phyloP scores from a whole-genome alignment of 2,797 vertebrate genomes.

The Champsocephalus esox region DNA sequence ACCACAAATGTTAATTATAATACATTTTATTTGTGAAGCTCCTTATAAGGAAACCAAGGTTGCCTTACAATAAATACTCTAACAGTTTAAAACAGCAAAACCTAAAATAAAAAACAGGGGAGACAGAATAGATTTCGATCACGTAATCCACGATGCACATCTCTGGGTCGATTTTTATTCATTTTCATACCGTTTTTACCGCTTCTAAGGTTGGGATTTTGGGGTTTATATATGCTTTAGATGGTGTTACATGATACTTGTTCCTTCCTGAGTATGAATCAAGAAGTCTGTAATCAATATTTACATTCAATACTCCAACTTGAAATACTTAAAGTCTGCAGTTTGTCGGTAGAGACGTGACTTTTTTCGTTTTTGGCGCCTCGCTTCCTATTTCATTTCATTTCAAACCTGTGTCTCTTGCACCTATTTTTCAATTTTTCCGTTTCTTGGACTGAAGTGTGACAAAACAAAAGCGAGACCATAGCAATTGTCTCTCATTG shows the following conservation, averaged over 20 bases:
- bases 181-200: too few species aligned
- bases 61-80: too few species aligned
- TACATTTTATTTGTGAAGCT: too few species aligned
- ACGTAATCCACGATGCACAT: too few species aligned
- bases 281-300: background rate
- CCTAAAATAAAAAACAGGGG: too few species aligned
- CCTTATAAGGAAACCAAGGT: too few species aligned
- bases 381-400: background rate
- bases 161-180: too few species aligned
- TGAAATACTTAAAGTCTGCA: background rate
- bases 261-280: background rate
- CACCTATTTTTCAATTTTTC: too few species aligned
- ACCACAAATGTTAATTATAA: too few species aligned
- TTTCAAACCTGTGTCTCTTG: background rate
- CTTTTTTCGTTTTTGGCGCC: background rate
- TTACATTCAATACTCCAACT: background rate
- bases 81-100: too few species aligned
- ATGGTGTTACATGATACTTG: background rate
- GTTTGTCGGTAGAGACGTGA: background rate
- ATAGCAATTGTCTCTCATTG: conserved; percentile 13
- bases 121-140: too few species aligned
- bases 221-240: background rate
- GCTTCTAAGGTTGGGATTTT: too few species aligned
- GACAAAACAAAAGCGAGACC: conserved; percentile 23
- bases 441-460: conserved; percentile 1